These are phyloP conservation scores for Synergus laeviventris DNA, from an alignment of 2,888 invertebrate species.

Conservation along the genomic window DNA sequence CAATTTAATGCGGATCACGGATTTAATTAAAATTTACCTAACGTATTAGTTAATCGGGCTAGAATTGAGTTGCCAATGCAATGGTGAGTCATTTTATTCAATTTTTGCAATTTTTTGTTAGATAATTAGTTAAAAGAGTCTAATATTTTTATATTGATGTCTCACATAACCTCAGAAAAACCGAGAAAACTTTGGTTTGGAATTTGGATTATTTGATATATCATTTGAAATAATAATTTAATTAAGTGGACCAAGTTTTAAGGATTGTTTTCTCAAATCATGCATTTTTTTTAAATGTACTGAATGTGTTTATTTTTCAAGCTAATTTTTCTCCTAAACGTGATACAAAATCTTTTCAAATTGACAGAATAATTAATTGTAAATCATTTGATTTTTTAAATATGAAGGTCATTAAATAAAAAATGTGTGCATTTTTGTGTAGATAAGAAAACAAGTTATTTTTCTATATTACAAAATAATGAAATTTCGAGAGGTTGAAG, in stretches of 20 bases:
- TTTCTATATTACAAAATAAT: too few species aligned
- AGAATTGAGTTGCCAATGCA: background rate
- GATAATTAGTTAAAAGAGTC: background rate
- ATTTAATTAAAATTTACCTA: background rate
- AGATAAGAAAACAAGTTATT: too few species aligned
- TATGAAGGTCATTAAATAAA: background rate
- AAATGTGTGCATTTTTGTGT: too few species aligned
- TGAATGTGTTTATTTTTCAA: background rate
- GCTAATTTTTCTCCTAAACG: too few species aligned
- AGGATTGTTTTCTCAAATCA: background rate
- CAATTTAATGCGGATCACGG: background rate
- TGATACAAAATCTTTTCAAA: too few species aligned
- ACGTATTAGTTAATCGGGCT: background rate
- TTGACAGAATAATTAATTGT: background rate
- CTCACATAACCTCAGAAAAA: slow-evolving; percentile 10
- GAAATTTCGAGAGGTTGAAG: too few species aligned
- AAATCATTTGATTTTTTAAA: too few species aligned
- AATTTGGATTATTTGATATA: background rate
- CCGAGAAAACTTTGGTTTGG: background rate
- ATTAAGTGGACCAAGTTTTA: background rate
- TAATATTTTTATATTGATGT: background rate
- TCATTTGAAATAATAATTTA: background rate
- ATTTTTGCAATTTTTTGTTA: background rate
- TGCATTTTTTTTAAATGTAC: background rate
- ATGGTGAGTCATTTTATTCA: slow-evolving; percentile 5